These are phyloP conservation scores for Aegotheles bennettii DNA, from an alignment of 2,113 vertebrate genomes.

Conservation along the genomic window DNA sequence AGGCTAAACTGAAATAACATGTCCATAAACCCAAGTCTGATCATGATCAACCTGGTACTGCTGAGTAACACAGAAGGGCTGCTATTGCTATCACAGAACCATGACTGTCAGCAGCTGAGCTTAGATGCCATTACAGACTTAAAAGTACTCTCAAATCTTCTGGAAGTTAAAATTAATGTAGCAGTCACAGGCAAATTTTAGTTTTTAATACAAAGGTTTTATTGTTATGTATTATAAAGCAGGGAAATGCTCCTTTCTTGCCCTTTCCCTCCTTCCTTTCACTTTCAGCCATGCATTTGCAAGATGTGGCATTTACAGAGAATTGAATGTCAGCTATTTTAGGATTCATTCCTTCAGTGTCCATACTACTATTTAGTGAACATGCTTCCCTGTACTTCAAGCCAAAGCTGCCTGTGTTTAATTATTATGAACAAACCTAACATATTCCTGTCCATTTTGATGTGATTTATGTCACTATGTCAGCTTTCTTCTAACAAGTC, in stretches of 20 bases:
- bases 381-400: background rate
- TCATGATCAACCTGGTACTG: background rate
- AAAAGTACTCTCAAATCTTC: background rate
- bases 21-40: background rate
- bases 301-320: background rate
- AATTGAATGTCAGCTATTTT: background rate
- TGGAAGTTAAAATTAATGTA: background rate
- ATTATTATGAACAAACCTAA: background rate
- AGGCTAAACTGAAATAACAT: background rate
- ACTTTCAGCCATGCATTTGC: background rate
- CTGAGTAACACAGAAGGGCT: background rate
- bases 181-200: background rate
- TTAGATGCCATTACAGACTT: background rate
- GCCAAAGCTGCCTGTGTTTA: background rate
- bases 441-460: background rate
- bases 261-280: background rate
- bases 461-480: background rate
- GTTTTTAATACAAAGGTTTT: background rate
- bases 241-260: background rate
- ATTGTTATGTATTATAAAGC: background rate
- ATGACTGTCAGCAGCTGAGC: background rate
- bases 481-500: background rate
- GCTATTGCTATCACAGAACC: background rate
- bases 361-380: background rate
- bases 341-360: background rate